A percentile compares a stretch with the other conserved stretches of the same genome.
Evolutionary conservation across 2,797 vertebrate genomes (phyloP).

Genomic region (Melanotaenia parkinsoni): DNA sequence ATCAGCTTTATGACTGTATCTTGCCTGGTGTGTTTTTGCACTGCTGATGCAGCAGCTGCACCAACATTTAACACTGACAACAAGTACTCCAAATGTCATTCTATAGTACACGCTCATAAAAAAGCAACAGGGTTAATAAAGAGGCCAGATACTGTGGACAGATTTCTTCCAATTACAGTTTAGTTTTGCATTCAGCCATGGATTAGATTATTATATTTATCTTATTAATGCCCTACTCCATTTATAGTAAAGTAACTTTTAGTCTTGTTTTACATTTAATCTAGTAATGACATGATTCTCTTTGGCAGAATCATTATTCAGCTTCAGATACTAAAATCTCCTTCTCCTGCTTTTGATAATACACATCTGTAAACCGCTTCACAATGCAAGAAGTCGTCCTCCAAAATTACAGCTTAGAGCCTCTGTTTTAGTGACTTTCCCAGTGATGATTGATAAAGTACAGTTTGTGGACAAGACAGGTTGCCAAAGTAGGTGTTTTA

Average conservation of each 20-base stretch:
- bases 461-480: slow-evolving; percentile 57
- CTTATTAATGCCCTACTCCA: too few relatives aligned
- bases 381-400: slow-evolving; percentile 47
- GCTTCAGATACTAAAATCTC: slow-evolving; percentile 44
- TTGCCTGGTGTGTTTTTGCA: neutral
- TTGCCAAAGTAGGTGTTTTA: slow-evolving; percentile 69
- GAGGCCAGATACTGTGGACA: neutral
- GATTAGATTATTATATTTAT: too few relatives aligned
- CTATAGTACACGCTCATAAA: neutral
- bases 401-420: slow-evolving; percentile 51
- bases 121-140: neutral
- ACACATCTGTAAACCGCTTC: slow-evolving; percentile 58
- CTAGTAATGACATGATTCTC: slow-evolving; percentile 1
- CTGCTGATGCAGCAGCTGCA: neutral
- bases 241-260: neutral
- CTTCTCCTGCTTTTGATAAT: slow-evolving; percentile 60
- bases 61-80: neutral
- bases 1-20: neutral
- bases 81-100: neutral
- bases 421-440: slow-evolving; percentile 42
- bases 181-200: too few relatives aligned
- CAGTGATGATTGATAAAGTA: slow-evolving; percentile 71
- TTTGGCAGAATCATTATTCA: slow-evolving; percentile 1
- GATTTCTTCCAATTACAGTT: too few relatives aligned
- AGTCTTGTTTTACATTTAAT: slow-evolving; percentile 3